Base-by-base conservation (phyloP, 2,797 vertebrate genomes). In the Anabacerthia variegaticeps region DNA sequence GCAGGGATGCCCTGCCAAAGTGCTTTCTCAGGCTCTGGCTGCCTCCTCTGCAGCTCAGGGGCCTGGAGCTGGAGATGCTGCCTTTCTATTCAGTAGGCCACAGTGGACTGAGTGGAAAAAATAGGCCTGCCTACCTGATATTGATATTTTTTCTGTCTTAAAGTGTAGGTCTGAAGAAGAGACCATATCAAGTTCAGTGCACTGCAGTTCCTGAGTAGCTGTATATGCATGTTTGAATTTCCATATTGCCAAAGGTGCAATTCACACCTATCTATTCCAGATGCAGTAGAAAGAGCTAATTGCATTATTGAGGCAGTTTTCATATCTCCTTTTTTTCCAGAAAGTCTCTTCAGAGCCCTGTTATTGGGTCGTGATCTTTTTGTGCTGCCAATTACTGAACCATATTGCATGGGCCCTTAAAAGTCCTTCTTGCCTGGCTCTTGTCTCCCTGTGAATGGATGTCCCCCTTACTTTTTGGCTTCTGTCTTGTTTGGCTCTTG, bases 161-260 rank as follows among this genome's bases (percentile, higher is more conserved):
- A 76, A 84, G 9, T 8, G 2, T 26, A 8, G 12, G 37, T 44
- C 54, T 85, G 7, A 81, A 68, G 44, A 39, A 74, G 39, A 69
- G 8, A 56, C 16, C 0, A 0, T 17, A 3, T 11, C 7, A 14
- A 11, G 27, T 48, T 63, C 36, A 28, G 7, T 32, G 37, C 4
- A 2, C 21, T 83, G 59, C 26, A 49, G 0, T 72, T 69, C 7
- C 32, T 74, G 43, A 12, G 10, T 63, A 36, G 16, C 41, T 82
- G 0, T 46, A 8, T 10, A 19, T 32, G 26, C 16, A 1, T 16
- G 9, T 51, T 17, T 0, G 1, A 30, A 11, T 71, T 67, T 76
- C 23, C 3, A 0, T 75, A 18, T 30, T 73, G 26, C 36, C 28
- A 12, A 37, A 56, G 34, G 18, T 85, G n/a, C 43, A 66, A 1